Evolutionary conservation across 2,888 invertebrate genomes (phyloP), one percentile per base, ranked within the genome.

Genomic region (Trissolcus japonicus): DNA sequence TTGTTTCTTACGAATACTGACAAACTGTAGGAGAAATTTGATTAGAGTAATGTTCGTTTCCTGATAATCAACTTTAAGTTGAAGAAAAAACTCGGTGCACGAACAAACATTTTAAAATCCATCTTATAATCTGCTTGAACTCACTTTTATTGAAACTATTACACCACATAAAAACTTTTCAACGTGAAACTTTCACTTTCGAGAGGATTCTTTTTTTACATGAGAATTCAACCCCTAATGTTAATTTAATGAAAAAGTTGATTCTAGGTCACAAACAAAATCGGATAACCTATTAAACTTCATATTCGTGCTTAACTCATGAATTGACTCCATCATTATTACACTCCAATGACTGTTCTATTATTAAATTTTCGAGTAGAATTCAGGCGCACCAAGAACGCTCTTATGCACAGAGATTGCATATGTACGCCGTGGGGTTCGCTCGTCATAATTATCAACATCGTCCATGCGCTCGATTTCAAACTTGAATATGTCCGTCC

Each of bases 401-500:
- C 77, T 76, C 65, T 71, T 76, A 72, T 73, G 73, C 73, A 73
- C 67, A 78, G 73, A 73, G 69, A 73, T 78, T 78, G 73, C 73
- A 63, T 69, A 69, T 68, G 68, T 66, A 69, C 68, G 73, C 77
- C 73, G 73, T 69, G 69, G 73, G 77, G 77, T 68, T 73, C 67
- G 68, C 73, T 56, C 72, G 77, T 75, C 75, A 78, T 80, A 80
- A 80, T 80, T 79, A 79, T 76, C 75, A 78, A 78, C 77, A 78
- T 76, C 75, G 75, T 67, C 75, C 75, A 56, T 61, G 72, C 68
- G 66, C 79, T 77, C 72, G 68, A 77, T 79, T 79, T 69, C 72
- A 78, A 69, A 62, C 62, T 77, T 59, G 50, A 74, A 71, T 79
- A 56, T 59, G 55, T 67, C 73, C 76, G 62, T 53, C 66, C 65